Percentiles rank a stretch among this genome's conserved stretches.
Evolutionary conservation across 1,140 invertebrate species (phyloP).

Genomic region (Anoplolepis gracilipes): DNA sequence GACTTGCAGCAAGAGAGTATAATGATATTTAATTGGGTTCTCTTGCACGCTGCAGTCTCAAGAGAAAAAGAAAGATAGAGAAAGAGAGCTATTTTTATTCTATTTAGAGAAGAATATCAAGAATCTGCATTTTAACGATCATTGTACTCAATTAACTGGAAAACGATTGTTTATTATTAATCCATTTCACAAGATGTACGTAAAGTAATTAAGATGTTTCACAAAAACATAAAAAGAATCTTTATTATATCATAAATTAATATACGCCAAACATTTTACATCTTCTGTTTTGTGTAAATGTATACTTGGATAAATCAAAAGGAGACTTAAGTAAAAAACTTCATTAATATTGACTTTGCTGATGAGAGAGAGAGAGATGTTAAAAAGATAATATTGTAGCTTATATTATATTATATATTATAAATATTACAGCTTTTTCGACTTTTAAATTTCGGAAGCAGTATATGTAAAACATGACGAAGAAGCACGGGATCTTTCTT

Average conservation of each 20-base stretch:
- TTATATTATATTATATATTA: too few species aligned
- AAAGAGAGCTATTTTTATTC: conserved; percentile 10
- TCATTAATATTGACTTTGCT: neutral
- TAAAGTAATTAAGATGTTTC: neutral
- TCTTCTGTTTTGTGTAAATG: neutral
- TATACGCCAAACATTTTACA: neutral
- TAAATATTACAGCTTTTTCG: too few species aligned
- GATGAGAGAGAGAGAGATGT: too few species aligned
- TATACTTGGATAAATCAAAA: too few species aligned
- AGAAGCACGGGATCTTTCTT: neutral
- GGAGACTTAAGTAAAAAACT: too few species aligned
- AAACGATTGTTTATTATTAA: conserved; percentile 24
- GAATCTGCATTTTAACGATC: conserved; percentile 29
- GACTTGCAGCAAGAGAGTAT: conserved; percentile 64
- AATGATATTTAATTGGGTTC: conserved; percentile 76
- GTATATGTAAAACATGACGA: neutral
- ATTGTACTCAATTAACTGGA: neutral
- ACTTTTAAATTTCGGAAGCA: neutral
- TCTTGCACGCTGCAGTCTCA: conserved; percentile 34
- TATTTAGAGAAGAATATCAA: neutral
- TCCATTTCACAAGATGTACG: neutral
- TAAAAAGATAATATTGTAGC: too few species aligned
- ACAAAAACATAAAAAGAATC: neutral
- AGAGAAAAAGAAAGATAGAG: neutral
- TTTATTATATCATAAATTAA: neutral